Conservation (phyloP, 1,140 invertebrate species). For the Triops longicaudatus region DNA sequence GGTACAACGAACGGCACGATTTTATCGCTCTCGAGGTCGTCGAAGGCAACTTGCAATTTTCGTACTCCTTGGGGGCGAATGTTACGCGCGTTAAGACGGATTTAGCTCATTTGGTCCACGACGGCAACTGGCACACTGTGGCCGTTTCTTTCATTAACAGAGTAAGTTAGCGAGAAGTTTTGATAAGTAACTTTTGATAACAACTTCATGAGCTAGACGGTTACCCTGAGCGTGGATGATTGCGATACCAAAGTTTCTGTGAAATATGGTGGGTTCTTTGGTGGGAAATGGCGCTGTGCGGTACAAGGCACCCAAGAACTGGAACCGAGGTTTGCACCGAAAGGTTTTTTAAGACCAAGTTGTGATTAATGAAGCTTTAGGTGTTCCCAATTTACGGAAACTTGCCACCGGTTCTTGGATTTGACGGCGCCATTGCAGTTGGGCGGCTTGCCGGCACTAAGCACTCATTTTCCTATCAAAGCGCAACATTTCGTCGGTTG, state of each 20-base stretch:
- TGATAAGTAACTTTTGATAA: background rate
- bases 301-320: constrained; percentile 61
- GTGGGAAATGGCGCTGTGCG: constrained; percentile 72
- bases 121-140: constrained; percentile 91
- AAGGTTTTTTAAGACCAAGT: background rate
- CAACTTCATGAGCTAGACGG: constrained; percentile 51
- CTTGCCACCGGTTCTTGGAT: constrained; percentile 90
- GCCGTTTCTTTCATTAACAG: constrained; percentile 78
- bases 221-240: constrained; percentile 75
- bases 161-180: constrained; percentile 41
- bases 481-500: constrained; percentile 84
- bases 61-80: constrained; percentile 76
- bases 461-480: constrained; percentile 60
- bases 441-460: constrained; percentile 79
- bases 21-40: constrained; percentile 83
- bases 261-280: constrained; percentile 61
- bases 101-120: constrained; percentile 64
- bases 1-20: constrained; percentile 91
- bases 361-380: constrained; percentile 37
- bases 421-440: constrained; percentile 89
- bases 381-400: constrained; percentile 77
- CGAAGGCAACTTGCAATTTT: constrained; percentile 68
- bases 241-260: constrained; percentile 81
- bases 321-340: constrained; percentile 44
- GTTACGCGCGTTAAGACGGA: constrained; percentile 57